These are phyloP conservation scores for Salpingus planirostris DNA, from an alignment of 2,888 invertebrate species.

Conservation along the genomic window DNA sequence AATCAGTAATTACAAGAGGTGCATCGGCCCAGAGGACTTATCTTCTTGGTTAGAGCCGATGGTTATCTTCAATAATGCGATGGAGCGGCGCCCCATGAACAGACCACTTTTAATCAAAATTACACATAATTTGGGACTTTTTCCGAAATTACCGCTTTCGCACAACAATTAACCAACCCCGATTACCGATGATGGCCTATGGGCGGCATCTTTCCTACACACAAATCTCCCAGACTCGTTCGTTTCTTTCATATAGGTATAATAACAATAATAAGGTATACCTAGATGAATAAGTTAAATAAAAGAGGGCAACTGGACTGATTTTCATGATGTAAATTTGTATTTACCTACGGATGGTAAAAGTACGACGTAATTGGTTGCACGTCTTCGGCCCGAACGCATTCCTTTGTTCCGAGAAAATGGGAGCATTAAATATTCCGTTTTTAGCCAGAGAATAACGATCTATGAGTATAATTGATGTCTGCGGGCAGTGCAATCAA, in stretches of 20 bases:
- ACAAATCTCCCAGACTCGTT: too few relatives aligned
- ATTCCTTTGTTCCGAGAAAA: conserved; percentile 37
- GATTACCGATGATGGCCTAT: too few relatives aligned
- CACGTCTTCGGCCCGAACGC: too few relatives aligned
- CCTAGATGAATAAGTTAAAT: too few relatives aligned
- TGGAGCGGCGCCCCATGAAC: conserved; percentile 18
- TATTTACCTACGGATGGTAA: too few relatives aligned
- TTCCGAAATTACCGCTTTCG: conserved; percentile 7
- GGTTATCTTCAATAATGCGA: conserved; percentile 8
- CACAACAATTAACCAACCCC: too few relatives aligned
- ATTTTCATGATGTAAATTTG: too few relatives aligned
- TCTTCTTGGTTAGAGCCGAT: conserved; percentile 16
- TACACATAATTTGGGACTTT: conserved; percentile 40
- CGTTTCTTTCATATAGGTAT: too few relatives aligned
- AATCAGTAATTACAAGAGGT: conserved; percentile 41
- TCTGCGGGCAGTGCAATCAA: conserved; percentile 41
- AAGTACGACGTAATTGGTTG: too few relatives aligned
- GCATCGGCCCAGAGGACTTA: conserved; percentile 30
- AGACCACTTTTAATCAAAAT: conserved; percentile 39
- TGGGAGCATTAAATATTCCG: conserved; percentile 39
- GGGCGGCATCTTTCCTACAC: too few relatives aligned
- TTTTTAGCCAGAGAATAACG: conserved; percentile 40
- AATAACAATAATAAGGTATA: too few relatives aligned
- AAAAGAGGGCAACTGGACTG: too few relatives aligned
- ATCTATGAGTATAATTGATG: conserved; percentile 44